Conservation (phyloP, 2,113 vertebrate genomes). For the Sinocyclocheilus rhinocerous region DNA sequence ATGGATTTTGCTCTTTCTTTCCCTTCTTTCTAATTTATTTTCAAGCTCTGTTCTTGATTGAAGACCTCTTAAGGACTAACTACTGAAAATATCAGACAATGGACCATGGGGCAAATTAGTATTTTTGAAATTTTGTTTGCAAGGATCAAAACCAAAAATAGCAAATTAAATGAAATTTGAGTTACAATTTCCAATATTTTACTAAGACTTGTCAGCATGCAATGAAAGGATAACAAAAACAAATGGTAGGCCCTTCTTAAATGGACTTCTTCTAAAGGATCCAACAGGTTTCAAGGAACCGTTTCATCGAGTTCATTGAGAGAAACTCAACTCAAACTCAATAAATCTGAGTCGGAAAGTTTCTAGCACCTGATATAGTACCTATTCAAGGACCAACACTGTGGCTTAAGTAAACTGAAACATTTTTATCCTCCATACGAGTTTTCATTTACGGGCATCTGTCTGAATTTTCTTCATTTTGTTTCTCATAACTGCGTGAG, state of each 20-base stretch:
- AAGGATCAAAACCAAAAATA: slow-evolving; percentile 34
- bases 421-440: too few relatives aligned
- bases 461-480: slow-evolving; percentile 6
- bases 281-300: background rate
- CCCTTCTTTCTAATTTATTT: background rate
- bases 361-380: slow-evolving; percentile 37
- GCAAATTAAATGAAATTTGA: slow-evolving; percentile 61
- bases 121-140: slow-evolving; percentile 5
- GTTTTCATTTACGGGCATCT: background rate
- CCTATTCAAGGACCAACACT: slow-evolving; percentile 48
- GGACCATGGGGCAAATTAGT: slow-evolving; percentile 26
- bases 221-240: slow-evolving; percentile 27
- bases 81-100: background rate
- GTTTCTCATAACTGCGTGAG: background rate
- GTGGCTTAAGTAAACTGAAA: slow-evolving; percentile 13
- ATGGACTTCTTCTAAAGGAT: background rate
- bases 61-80: slow-evolving; percentile 11
- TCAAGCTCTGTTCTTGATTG: background rate
- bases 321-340: slow-evolving; percentile 22
- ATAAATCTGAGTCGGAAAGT: slow-evolving; percentile 23
- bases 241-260: background rate
- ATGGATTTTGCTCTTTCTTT: slow-evolving; percentile 15
- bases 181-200: slow-evolving; percentile 50
- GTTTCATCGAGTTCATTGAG: slow-evolving; percentile 8
- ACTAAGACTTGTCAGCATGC: slow-evolving; percentile 29